Percentiles rank a stretch among this genome's conserved stretches.
phyloP scores from a whole-genome alignment of 1,140 invertebrate genomes.

The Meloidogyne chitwoodi region DNA sequence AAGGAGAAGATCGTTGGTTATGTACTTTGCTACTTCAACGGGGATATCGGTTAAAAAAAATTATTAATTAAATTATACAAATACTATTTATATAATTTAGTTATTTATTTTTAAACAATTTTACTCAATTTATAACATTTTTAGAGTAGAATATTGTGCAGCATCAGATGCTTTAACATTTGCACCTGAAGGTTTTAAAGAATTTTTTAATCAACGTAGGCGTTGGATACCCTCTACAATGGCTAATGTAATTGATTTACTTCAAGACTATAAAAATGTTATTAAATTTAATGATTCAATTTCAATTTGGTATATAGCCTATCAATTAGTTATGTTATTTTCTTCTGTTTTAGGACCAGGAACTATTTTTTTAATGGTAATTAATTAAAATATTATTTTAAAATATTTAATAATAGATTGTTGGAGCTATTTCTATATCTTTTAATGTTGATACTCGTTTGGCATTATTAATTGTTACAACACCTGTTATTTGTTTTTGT shows the following conservation, averaged over 20 bases:
- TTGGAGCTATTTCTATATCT: constrained; percentile 66
- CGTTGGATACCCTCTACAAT: constrained; percentile 70
- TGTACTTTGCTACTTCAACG: constrained; percentile 68
- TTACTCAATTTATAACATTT: no score
- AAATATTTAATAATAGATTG: constrained; percentile 55
- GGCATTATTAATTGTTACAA: constrained; percentile 56
- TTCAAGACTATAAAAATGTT: constrained; percentile 64
- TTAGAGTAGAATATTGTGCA: constrained; percentile 68
- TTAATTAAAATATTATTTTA: background rate
- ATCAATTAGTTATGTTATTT: constrained; percentile 61
- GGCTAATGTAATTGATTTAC: constrained; percentile 69
- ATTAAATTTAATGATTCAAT: constrained; percentile 67
- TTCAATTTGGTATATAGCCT: constrained; percentile 64
- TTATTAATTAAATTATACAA: no score
- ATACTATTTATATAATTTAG: no score
- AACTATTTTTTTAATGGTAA: constrained; percentile 67
- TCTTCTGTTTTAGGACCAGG: constrained; percentile 68
- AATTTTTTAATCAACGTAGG: constrained; percentile 68
- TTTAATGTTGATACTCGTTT: constrained; percentile 63
- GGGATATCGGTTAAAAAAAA: constrained; percentile 66
- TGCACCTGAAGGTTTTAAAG: constrained; percentile 67
- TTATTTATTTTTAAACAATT: no score
- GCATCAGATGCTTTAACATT: constrained; percentile 69
- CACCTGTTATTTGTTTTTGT: constrained; percentile 54
- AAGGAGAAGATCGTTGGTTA: constrained; percentile 70